Evolutionary conservation across 1,140 invertebrate species (phyloP).

Genomic region (Pantala flavescens): DNA sequence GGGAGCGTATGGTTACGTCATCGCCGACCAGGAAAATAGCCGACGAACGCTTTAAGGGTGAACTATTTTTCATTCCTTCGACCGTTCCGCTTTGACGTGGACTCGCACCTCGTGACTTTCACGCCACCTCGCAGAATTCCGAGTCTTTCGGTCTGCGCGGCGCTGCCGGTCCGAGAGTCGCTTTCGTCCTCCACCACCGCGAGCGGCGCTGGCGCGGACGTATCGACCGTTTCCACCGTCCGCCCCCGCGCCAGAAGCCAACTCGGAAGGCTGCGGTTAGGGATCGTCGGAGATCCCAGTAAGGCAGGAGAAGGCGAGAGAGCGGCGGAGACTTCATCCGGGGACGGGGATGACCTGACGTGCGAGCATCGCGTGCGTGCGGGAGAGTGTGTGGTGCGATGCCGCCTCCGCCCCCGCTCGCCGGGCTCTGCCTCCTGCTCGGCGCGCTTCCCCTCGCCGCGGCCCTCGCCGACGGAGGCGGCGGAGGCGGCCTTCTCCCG

Average conservation of each 20-base stretch:
- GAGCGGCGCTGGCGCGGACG: not conserved
- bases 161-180: not conserved
- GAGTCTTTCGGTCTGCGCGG: not conserved
- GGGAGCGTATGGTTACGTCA: too few species aligned
- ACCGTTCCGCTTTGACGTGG: too few species aligned
- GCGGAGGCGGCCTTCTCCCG: not conserved
- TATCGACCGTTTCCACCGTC: not conserved
- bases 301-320: not conserved
- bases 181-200: not conserved
- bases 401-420: not conserved
- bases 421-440: not conserved
- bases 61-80: too few species aligned
- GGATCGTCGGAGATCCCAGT: not conserved
- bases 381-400: not conserved
- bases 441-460: not conserved
- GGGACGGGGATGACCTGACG: constrained; percentile 5
- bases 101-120: too few species aligned
- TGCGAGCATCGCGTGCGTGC: constrained; percentile 1
- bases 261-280: not conserved
- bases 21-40: too few species aligned
- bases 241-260: not conserved
- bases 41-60: too few species aligned
- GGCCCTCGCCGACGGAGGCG: not conserved
- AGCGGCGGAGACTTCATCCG: not conserved
- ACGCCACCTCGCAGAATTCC: too few species aligned